These are phyloP conservation scores for Forficula auricularia DNA, from an alignment of 1,140 invertebrate species.

Conservation along the genomic window DNA sequence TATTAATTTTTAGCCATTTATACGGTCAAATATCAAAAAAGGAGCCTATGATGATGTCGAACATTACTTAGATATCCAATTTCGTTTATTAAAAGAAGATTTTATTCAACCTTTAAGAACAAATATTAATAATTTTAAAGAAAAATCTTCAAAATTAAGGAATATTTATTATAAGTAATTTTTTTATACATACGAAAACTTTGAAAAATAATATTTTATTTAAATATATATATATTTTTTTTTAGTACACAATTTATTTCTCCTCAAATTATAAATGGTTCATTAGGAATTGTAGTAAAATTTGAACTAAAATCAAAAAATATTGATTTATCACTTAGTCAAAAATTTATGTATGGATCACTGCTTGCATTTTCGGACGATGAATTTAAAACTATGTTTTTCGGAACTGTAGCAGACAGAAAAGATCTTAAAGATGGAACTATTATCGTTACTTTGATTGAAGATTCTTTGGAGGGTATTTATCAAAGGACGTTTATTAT, in stretches of 20 bases:
- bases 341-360: conserved; percentile 49
- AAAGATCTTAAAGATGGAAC: conserved; percentile 21
- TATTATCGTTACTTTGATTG: conserved; percentile 10
- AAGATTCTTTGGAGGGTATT: conserved; percentile 22
- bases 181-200: too few relatives aligned
- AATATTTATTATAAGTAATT: too few relatives aligned
- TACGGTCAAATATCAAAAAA: conserved; percentile 38
- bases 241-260: conserved; percentile 14
- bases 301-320: conserved; percentile 18
- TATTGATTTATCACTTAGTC: conserved; percentile 17
- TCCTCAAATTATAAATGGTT: conserved; percentile 16
- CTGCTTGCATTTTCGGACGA: conserved; percentile 50
- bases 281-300: conserved; percentile 4
- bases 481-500: conserved; percentile 31
- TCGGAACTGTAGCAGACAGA: conserved; percentile 44
- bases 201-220: too few relatives aligned
- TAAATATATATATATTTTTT: too few relatives aligned
- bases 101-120: conserved; percentile 39
- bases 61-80: conserved; percentile 63
- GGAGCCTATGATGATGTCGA: conserved; percentile 40
- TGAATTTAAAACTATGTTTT: conserved; percentile 43
- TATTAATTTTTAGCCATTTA: conserved; percentile 20
- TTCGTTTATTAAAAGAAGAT: conserved; percentile 56
- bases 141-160: too few relatives aligned
- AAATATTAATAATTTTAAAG: conserved; percentile 29